These are phyloP conservation scores for Ceratitis capitata DNA, from an alignment of 1,140 invertebrate genomes.

Conservation along the genomic window DNA sequence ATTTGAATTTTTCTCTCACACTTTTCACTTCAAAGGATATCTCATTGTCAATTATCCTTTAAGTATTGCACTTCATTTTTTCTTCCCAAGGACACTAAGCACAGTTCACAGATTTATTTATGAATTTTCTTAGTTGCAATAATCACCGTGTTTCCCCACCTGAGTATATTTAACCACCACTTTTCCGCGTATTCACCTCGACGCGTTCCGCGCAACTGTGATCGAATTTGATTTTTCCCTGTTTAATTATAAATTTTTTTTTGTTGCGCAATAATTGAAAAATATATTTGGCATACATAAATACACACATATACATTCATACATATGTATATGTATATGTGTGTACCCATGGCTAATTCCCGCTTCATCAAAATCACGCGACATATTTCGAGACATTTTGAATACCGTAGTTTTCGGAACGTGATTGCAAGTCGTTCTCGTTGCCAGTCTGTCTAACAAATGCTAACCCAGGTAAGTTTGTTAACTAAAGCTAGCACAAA, in stretches of 20 bases:
- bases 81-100: neutral
- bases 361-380: neutral
- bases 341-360: neutral
- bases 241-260: neutral
- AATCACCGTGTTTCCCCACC: too few species aligned
- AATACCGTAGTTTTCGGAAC: conserved; percentile 7
- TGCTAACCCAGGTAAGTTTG: neutral
- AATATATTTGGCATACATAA: neutral
- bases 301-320: neutral
- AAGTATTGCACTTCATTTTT: too few species aligned
- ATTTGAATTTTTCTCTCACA: neutral
- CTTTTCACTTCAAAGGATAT: neutral
- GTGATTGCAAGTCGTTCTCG: neutral
- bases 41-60: neutral
- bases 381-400: neutral
- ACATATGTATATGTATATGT: neutral
- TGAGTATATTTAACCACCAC: neutral
- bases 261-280: neutral
- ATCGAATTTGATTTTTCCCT: neutral
- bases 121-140: neutral
- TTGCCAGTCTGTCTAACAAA: neutral
- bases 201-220: neutral
- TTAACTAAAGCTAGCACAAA: neutral
- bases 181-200: neutral
- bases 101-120: neutral